Base-by-base conservation (phyloP, 2,113 vertebrate genomes). In the Triplophysa siluroides region DNA sequence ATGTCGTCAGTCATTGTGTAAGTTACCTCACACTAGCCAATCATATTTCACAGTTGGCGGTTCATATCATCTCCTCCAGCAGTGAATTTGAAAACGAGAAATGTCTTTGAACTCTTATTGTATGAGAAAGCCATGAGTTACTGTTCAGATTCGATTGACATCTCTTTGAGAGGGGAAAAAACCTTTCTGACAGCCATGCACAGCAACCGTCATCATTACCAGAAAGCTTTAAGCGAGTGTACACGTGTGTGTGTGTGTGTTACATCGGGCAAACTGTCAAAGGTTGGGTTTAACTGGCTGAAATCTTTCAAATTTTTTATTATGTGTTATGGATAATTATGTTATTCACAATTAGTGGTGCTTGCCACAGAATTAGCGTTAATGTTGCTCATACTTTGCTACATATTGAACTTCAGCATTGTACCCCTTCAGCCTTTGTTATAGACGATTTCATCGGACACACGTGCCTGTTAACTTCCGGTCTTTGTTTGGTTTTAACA, bases 221-320 rank as follows among this genome's bases (percentile, higher is more conserved):
- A 73, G 38, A 26, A 62, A 21, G 26, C 74, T 65, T 68, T 18
- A 47, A 64, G 43, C 8, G 26, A 66, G 14, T 38, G 41, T 23
- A 58, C 47, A 38, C 33, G 33, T 38, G 58, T 29, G 82, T 72
- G 72, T 60, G 18, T 72, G 12, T 21, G 38, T 54, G 78, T 66
- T 63, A 56, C 18, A 69, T 77, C 69, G 63, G 41, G 23, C 64
- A 64, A 65, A 76, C 70, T 83, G n/a, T 38, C 16, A 13, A 33
- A 18, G 69, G 62, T n/a, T 45, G 8, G 38, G 47, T 1, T 80
- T 67, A 83, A 83, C 73, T 62, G 62, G 41, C 19, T 73, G 45
- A 7, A 58, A 78, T 78, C 38, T 50, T 62, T 29, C 26, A 1
- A 29, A 7, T 38, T 38, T 38, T 24, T 8, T 60, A 52, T 71